These are phyloP conservation scores for Lepas anatifera DNA, from an alignment of 2,888 invertebrate genomes.

Conservation along the genomic window DNA sequence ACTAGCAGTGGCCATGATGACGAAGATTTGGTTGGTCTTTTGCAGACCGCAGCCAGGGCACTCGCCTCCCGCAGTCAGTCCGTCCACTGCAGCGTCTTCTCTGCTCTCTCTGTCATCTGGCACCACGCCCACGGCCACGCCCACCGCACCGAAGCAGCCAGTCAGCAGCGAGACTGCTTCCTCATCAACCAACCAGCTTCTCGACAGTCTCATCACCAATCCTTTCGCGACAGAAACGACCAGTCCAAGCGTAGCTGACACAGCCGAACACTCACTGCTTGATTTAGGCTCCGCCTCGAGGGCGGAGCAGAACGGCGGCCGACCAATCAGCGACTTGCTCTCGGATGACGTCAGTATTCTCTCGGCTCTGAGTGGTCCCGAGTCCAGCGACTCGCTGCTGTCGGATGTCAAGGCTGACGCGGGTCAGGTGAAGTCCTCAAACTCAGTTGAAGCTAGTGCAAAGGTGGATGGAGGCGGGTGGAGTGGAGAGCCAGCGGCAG, in stretches of 20 bases:
- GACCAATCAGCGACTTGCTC: neutral
- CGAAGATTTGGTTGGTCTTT: conserved; percentile 5
- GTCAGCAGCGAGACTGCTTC: neutral
- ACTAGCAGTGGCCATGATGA: too few relatives aligned
- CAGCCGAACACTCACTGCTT: neutral
- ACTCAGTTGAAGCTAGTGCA: too few relatives aligned
- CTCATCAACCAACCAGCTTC: neutral
- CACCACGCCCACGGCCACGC: too few relatives aligned
- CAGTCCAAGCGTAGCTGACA: neutral
- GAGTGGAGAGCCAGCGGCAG: neutral
- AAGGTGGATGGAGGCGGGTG: neutral
- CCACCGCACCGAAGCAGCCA: too few relatives aligned
- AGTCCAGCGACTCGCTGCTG: neutral
- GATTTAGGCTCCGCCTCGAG: neutral
- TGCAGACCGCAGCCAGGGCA: neutral
- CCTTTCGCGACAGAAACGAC: neutral
- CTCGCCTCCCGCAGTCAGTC: too few relatives aligned
- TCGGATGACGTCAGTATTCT: neutral
- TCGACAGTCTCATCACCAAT: neutral
- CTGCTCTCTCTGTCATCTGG: too few relatives aligned
- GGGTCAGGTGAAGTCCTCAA: neutral
- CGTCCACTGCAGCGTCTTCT: too few relatives aligned
- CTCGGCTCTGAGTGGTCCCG: neutral
- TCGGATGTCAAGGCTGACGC: neutral
- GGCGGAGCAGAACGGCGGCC: neutral